Conservation (phyloP, 2,888 invertebrate species). For the Cheilosia urbana region DNA sequence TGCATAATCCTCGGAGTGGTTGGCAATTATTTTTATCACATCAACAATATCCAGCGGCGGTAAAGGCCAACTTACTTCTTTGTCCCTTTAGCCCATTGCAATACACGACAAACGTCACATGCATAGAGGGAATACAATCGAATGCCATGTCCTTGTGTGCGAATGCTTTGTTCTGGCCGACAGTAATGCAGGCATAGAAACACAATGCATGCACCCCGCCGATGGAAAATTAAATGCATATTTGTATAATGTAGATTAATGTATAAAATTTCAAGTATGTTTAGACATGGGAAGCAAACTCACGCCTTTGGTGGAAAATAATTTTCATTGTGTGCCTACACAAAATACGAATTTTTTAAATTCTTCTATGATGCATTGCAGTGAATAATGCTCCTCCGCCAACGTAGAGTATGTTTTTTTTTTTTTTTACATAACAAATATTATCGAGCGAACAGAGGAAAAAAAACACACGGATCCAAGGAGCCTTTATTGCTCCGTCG, state of each 20-base stretch:
- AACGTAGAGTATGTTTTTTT: background rate
- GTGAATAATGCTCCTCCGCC: slow-evolving; percentile 13
- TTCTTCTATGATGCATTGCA: slow-evolving; percentile 49
- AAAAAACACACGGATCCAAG: background rate
- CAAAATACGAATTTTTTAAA: slow-evolving; percentile 4
- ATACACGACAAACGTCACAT: background rate
- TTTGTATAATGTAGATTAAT: too few species aligned
- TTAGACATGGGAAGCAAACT: background rate
- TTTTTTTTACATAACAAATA: background rate
- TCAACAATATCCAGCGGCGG: background rate
- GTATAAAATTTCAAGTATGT: background rate
- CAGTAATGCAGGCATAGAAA: slow-evolving; percentile 3
- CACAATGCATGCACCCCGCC: background rate
- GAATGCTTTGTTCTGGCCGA: slow-evolving; percentile 27
- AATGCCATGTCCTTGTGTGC: slow-evolving; percentile 34
- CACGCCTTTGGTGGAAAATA: background rate
- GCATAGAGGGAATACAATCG: slow-evolving; percentile 13
- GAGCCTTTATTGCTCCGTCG: slow-evolving; percentile 20
- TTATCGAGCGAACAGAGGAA: background rate
- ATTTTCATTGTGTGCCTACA: background rate
- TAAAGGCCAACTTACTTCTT: slow-evolving; percentile 2
- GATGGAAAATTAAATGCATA: slow-evolving; percentile 17
- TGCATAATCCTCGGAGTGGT: slow-evolving; percentile 17
- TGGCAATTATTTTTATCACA: slow-evolving; percentile 27
- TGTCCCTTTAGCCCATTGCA: background rate